Conservation (phyloP, 2,113 vertebrate genomes). For the Centrocercus urophasianus region DNA sequence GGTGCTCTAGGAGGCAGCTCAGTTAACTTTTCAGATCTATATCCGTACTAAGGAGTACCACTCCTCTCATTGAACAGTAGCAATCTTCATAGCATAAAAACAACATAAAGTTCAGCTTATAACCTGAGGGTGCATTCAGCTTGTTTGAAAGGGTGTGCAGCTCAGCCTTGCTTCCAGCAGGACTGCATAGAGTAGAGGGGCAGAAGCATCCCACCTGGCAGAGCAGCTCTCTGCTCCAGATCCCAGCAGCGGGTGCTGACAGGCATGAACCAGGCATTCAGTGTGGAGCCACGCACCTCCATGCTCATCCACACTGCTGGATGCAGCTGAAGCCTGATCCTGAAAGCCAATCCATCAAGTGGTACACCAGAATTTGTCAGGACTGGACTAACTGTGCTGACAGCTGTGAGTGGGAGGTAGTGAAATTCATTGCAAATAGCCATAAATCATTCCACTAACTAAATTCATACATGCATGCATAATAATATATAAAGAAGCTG, state of each 20-base stretch:
- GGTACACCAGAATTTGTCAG: not conserved
- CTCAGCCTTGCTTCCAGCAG: not conserved
- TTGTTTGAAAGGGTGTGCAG: not conserved
- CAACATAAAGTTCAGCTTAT: not conserved
- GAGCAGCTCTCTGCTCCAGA: accelerated
- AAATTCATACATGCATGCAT: not conserved
- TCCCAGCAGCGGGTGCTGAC: accelerated
- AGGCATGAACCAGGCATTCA: accelerated
- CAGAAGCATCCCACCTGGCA: not conserved
- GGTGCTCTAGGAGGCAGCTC: not conserved
- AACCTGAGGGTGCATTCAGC: no score
- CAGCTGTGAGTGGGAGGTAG: not conserved
- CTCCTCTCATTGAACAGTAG: not conserved
- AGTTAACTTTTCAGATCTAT: not conserved
- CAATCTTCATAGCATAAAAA: not conserved
- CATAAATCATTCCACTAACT: not conserved
- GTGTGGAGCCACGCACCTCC: accelerated
- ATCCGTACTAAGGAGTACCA: not conserved
- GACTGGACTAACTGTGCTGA: not conserved
- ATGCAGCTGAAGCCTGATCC: not conserved
- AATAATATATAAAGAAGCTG: not conserved
- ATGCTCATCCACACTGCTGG: accelerated
- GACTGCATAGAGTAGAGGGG: not conserved
- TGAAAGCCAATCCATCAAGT: accelerated
- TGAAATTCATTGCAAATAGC: not conserved